Evolutionary conservation across 2,888 invertebrate genomes (phyloP), one percentile per base, ranked within the genome.

Genomic region (Ctenicera cuprea): DNA sequence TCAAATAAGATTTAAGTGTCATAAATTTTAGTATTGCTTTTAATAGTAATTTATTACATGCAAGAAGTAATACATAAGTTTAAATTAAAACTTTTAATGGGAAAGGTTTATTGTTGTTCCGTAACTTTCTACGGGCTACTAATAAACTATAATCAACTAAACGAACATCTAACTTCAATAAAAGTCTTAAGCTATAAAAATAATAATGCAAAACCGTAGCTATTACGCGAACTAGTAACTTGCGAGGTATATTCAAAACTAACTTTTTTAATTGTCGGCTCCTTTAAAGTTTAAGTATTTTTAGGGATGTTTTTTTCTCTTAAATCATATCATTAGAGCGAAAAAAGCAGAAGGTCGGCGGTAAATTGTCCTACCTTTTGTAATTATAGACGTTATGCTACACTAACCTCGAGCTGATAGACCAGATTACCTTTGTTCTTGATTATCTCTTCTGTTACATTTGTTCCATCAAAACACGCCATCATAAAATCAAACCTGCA

Each of bases 381-480:
- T 71, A 71, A 71, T 71, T 71, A 71, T 71, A 71, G 63, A 63
- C 71, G 64, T 64, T 57, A 64, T 71, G 64, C 64, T 71, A 64
- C 71, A 54, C 64, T 64, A 71, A 71, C 45, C 45, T 18, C 54
- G 63, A 45, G 41, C 52, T 38, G 41, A 37, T 68, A 45, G 59
- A 68, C 64, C 48, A 64, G 64, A 64, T 64, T 48, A 33, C 14
- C 65, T 66, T 66, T 66, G 54, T 66, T 38, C 54, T 66, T 16
- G 54, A 50, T 66, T 54, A 54, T 20, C 33, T 54, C 22, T 52
- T 52, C 38, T 45, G 14, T 38, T 64, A 26, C 33, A 22, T 45
- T 50, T 65, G 45, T 38, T 52, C 38, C 37, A 48, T 20, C 50
- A 30, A 52, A 61, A 33, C 20, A 3, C 50, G 50, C 50, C 50